Base-by-base conservation (phyloP, 2,888 invertebrate species). In the Ormyrus labotus region DNA sequence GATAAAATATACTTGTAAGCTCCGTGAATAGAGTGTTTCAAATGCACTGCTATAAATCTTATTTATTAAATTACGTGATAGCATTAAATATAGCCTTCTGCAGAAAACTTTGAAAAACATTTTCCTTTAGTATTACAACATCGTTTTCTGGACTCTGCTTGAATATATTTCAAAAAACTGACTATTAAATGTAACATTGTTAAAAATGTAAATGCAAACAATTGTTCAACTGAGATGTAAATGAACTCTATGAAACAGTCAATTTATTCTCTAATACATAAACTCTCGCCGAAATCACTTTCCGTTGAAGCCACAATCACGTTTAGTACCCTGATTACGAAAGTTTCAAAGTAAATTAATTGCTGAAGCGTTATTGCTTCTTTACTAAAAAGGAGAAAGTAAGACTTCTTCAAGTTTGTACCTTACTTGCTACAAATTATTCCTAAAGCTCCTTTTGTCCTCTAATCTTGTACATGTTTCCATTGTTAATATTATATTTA, bases 341-440 rank as follows among this genome's bases (percentile, higher is more conserved):
- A 87, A 88, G 85, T 88, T 88, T 85, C 84, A 83, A 84, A 87
- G 86, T 85, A 85, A 87, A 87, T 88, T 87, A 86, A 88, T 85
- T 84, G 85, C 73, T 76, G 71, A 61, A 58, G 63, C 70, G 82
- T 82, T 81, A 81, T 81, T 81, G 79, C 81, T 19, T 19, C 19
- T 19, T 19, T 19, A 19, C 19, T 19, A 19, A 57, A 55, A 68
- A 50, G 34, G 47, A 50, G 48, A 19, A 10, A 34, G 67, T 47
- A 75, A 69, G 74, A 69, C 75, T 61, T 61, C 45, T 77, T 60
- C 19, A 57, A 13, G 51, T 48, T 63, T 58, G 61, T 53, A 57
- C 48, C 61, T 58, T 71, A 64, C 58, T 63, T 34, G 57, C 2
- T 53, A 50, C 64, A 78, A 78, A 78, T 78, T 78, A 60, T 50